Percentiles rank a stretch among this genome's conserved stretches.
phyloP scores from a whole-genome alignment of 92 coral and sea anemone genomes.

The Anthopleura xanthogrammica region DNA sequence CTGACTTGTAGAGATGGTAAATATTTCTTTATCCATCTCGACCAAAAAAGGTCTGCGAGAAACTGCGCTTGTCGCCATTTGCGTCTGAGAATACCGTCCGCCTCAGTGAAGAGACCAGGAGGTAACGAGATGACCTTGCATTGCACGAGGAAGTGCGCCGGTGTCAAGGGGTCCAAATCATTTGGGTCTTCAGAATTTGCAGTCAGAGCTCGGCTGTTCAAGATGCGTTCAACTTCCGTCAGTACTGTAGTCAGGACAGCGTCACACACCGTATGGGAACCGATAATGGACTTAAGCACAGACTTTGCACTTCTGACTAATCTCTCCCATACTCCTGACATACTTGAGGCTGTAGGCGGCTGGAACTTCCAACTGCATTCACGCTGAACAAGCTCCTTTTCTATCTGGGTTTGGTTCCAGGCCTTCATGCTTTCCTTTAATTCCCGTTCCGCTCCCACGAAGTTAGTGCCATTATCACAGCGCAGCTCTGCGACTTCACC shows the following conservation, averaged over 20 bases:
- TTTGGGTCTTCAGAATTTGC: conserved; percentile 40
- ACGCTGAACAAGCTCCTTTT: conserved; percentile 43
- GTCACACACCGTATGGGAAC: conserved; percentile 20
- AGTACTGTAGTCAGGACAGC: conserved; percentile 30
- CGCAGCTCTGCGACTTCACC: conserved; percentile 51
- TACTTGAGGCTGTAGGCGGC: conserved; percentile 51
- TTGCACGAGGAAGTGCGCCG: conserved; percentile 42
- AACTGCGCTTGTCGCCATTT: conserved; percentile 47
- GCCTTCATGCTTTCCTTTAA: background rate
- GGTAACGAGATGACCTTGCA: conserved; percentile 24
- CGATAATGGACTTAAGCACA: conserved; percentile 29
- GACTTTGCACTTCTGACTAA: conserved; percentile 30
- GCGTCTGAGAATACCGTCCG: conserved; percentile 23
- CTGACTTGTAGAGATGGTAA: conserved; percentile 51
- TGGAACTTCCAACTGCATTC: conserved; percentile 53
- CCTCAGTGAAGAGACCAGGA: conserved; percentile 42
- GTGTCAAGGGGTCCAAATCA: conserved; percentile 40
- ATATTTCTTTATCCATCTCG: conserved; percentile 59
- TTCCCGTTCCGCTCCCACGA: conserved; percentile 55
- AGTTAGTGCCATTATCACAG: conserved; percentile 69
- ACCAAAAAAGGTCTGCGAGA: conserved; percentile 56
- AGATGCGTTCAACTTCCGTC: conserved; percentile 42
- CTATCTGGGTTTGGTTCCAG: conserved; percentile 52
- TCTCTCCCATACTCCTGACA: conserved; percentile 59
- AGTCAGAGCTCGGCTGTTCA: conserved; percentile 45